phyloP scores from a whole-genome alignment of 2,113 vertebrate genomes.

The Anguilla japonica region DNA sequence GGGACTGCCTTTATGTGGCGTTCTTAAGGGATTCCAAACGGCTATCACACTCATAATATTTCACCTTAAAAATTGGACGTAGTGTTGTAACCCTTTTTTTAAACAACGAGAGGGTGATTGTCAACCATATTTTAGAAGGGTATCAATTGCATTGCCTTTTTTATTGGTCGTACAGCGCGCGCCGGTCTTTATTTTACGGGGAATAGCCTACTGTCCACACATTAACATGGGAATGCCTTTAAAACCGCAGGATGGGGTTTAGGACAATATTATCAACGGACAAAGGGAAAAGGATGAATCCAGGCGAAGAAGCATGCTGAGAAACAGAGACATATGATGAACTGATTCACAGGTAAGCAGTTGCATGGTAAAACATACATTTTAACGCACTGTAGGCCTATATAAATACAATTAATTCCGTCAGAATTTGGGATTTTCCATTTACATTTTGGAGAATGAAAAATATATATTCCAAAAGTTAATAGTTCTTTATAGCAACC shows the following conservation, averaged over 20 bases:
- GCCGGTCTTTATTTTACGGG: slow-evolving; percentile 92
- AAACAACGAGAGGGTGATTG: slow-evolving; percentile 71
- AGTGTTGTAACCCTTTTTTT: slow-evolving; percentile 53
- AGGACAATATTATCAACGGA: slow-evolving; percentile 94
- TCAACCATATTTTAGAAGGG: slow-evolving; percentile 74
- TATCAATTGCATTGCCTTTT: slow-evolving; percentile 80
- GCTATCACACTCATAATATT: slow-evolving; percentile 73
- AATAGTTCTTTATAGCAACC: slow-evolving; percentile 56
- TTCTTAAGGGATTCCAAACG: slow-evolving; percentile 83
- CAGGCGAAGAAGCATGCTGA: slow-evolving; percentile 82
- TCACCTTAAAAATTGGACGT: slow-evolving; percentile 71
- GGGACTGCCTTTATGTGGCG: slow-evolving; percentile 93
- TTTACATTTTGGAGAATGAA: too few relatives aligned
- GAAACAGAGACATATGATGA: slow-evolving; percentile 89
- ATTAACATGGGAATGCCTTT: slow-evolving; percentile 93
- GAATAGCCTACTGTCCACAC: slow-evolving; percentile 85
- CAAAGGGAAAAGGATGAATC: slow-evolving; percentile 97
- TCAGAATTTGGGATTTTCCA: slow-evolving; percentile 75
- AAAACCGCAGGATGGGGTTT: slow-evolving; percentile 98
- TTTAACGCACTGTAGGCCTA: slow-evolving; percentile 81
- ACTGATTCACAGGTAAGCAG: slow-evolving; percentile 98
- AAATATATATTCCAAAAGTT: too few relatives aligned
- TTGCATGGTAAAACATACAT: slow-evolving; percentile 88
- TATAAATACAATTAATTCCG: slow-evolving; percentile 81
- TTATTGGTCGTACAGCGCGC: slow-evolving; percentile 91